A percentile compares a stretch with the other conserved stretches of the same genome.
These are phyloP conservation scores for Drosophila tsacasi DNA, from an alignment of 1,140 invertebrate genomes.

Conservation along the genomic window DNA sequence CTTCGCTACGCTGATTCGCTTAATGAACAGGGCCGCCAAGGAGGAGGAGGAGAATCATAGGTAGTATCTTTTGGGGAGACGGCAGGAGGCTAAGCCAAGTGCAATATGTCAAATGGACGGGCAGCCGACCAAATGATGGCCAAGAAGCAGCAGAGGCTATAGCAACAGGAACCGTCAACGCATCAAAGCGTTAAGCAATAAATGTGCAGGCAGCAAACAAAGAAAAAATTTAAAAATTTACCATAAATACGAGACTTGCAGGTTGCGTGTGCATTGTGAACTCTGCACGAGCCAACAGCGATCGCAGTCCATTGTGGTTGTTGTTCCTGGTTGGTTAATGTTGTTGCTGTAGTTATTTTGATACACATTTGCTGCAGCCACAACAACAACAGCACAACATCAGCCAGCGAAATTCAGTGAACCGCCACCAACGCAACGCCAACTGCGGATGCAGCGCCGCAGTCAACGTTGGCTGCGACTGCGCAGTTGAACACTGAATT, in stretches of 20 bases:
- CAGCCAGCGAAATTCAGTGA: constrained; percentile 48
- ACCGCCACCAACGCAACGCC: constrained; percentile 53
- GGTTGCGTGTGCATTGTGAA: constrained; percentile 79
- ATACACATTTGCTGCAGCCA: constrained; percentile 51
- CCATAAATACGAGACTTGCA: constrained; percentile 26
- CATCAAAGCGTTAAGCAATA: constrained; percentile 83
- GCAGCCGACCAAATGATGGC: constrained; percentile 59
- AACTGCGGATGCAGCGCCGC: constrained; percentile 7
- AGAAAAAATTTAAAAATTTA: constrained; percentile 27
- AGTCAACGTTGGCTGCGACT: constrained; percentile 40
- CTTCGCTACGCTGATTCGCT: constrained; percentile 81
- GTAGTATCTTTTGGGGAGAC: background rate
- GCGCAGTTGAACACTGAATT: constrained; percentile 38
- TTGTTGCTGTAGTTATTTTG: constrained; percentile 33
- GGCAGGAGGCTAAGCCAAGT: constrained; percentile 41
- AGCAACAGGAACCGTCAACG: constrained; percentile 60
- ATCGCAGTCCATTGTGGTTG: constrained; percentile 32
- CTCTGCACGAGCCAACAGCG: constrained; percentile 78
- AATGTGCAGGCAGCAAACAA: constrained; percentile 63
- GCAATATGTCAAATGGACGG: constrained; percentile 79
- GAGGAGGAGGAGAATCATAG: constrained; percentile 2
- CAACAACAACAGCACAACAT: constrained; percentile 31
- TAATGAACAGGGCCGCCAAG: constrained; percentile 69
- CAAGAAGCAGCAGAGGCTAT: constrained; percentile 18
- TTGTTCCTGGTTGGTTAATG: constrained; percentile 27